Conservation (phyloP, 2,888 invertebrate species). For the Cyclophora albipunctata region DNA sequence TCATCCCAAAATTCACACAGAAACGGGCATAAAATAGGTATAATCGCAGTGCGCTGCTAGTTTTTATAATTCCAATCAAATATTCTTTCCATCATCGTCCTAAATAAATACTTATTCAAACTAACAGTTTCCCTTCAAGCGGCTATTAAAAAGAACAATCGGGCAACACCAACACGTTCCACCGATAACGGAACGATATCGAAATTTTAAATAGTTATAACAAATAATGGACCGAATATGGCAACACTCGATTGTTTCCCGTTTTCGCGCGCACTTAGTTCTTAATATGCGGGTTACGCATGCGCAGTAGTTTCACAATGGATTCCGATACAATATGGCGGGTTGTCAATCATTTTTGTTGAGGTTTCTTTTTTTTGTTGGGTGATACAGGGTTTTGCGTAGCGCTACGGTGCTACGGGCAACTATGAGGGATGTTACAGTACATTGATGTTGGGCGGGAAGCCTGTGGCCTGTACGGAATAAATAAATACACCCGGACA, state of each 20-base stretch:
- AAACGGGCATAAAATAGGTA: no score
- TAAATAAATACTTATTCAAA: no score
- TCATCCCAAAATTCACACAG: no score
- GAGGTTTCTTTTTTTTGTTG: conserved; percentile 35
- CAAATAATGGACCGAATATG: conserved; percentile 68
- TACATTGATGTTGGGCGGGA: no score
- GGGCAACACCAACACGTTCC: conserved; percentile 67
- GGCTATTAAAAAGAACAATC: conserved; percentile 53
- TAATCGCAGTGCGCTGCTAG: no score
- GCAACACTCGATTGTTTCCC: conserved; percentile 68
- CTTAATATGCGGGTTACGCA: conserved; percentile 72
- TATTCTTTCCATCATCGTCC: no score
- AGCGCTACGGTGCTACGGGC: no score
- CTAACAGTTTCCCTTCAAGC: conserved; percentile 7
- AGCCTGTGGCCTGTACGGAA: no score
- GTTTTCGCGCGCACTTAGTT: conserved; percentile 66
- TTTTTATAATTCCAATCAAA: no score
- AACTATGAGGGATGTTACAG: no score
- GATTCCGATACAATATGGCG: conserved; percentile 46
- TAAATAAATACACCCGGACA: no score
- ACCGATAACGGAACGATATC: conserved; percentile 73
- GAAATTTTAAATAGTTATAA: conserved; percentile 75
- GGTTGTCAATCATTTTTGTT: conserved; percentile 32
- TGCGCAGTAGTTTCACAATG: conserved; percentile 70
- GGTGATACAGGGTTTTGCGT: conserved; percentile 14